phyloP scores from a whole-genome alignment of 2,888 invertebrate species.

The Drosophila koepferae region DNA sequence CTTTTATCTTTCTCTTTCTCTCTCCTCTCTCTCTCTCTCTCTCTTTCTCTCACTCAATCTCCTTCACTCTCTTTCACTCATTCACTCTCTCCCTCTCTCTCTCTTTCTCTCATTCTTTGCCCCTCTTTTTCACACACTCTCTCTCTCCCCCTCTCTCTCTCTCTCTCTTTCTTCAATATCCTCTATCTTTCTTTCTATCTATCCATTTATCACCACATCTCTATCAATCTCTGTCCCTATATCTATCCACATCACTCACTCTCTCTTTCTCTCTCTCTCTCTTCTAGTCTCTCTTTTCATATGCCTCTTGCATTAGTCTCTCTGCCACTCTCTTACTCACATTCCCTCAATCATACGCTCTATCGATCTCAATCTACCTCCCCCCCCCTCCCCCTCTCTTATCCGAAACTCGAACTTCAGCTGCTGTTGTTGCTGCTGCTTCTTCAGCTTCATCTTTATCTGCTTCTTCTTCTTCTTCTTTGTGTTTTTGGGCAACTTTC shows the following conservation, averaged over 20 bases:
- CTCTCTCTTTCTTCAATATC: background rate
- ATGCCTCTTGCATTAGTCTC: too few relatives aligned
- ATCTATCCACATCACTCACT: background rate
- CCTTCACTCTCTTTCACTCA: too few relatives aligned
- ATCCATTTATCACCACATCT: too few relatives aligned
- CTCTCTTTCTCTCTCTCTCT: background rate
- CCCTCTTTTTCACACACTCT: background rate
- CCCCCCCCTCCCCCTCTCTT: too few relatives aligned
- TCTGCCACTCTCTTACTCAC: too few relatives aligned
- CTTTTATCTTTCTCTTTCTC: too few relatives aligned
- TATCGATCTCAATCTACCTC: too few relatives aligned
- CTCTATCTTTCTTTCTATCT: background rate
- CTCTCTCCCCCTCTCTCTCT: background rate
- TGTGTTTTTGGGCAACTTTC: conserved; percentile 71
- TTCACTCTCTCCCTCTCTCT: background rate
- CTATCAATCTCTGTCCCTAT: too few relatives aligned
- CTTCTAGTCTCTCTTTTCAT: too few relatives aligned
- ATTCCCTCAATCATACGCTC: too few relatives aligned
- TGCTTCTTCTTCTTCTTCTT: conserved; percentile 7
- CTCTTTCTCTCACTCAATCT: background rate
- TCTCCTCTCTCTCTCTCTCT: background rate
- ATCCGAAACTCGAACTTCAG: conserved; percentile 36
- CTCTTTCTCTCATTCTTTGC: background rate
- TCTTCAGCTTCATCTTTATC: background rate
- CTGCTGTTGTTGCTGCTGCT: conserved; percentile 8